These are phyloP conservation scores for Panthera tigris DNA, from an alignment of 2,113 vertebrate genomes.

Conservation along the genomic window DNA sequence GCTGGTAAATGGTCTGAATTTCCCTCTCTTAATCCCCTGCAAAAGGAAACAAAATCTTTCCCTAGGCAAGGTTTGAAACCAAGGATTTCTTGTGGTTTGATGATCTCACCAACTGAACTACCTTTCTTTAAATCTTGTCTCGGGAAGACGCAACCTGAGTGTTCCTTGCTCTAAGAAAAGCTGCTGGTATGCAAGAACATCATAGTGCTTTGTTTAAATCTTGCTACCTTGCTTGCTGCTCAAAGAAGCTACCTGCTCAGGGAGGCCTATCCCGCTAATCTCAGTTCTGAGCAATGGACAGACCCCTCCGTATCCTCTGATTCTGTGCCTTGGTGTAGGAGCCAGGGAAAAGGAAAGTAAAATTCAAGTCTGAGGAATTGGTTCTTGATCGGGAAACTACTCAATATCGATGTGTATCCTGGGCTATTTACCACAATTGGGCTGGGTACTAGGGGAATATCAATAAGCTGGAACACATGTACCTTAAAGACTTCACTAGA, in stretches of 20 bases:
- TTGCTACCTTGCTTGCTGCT: not conserved
- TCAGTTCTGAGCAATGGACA: not conserved
- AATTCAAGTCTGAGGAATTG: not conserved
- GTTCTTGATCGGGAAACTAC: not conserved
- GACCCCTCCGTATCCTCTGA: not conserved
- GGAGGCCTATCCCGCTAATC: not conserved
- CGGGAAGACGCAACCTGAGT: not conserved
- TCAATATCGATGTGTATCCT: not conserved
- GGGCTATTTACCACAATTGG: not conserved
- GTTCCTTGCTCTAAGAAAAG: not conserved
- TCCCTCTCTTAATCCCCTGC: constrained; percentile 25
- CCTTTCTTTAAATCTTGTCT: not conserved
- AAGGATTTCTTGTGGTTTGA: constrained; percentile 7
- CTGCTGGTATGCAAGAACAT: not conserved
- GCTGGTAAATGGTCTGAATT: not conserved
- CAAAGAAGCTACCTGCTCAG: not conserved
- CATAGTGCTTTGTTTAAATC: not conserved
- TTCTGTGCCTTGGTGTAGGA: not conserved
- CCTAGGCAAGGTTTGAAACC: not conserved
- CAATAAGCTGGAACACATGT: not conserved
- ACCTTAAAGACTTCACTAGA: not conserved
- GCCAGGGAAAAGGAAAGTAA: not conserved
- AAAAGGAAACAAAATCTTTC: not conserved
- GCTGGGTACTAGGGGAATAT: not conserved
- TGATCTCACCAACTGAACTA: not conserved